These are phyloP conservation scores for Scleropages formosus DNA, from an alignment of 2,797 vertebrate species.

Conservation along the genomic window DNA sequence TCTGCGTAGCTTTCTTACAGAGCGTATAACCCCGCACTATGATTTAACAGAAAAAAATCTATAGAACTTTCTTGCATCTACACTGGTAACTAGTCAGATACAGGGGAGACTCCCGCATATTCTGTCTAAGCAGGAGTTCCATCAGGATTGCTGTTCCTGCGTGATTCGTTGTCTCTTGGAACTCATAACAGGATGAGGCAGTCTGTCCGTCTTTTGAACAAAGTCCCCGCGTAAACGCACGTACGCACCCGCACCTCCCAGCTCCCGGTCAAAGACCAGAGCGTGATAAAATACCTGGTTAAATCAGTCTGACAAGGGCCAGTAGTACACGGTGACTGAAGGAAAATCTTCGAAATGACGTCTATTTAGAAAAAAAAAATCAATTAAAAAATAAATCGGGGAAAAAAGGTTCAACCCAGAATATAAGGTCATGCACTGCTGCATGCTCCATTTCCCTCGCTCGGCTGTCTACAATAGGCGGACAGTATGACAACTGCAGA, in stretches of 20 bases:
- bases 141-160: background rate
- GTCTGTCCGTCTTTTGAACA: too few species aligned
- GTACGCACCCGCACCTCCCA: too few species aligned
- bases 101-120: background rate
- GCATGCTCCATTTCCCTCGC: background rate
- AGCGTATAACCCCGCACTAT: slow-evolving; percentile 1
- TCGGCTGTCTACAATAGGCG: too few species aligned
- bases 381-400: background rate
- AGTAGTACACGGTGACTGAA: too few species aligned
- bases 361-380: background rate
- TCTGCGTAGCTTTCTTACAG: background rate
- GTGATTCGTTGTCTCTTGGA: background rate
- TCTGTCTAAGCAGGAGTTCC: background rate
- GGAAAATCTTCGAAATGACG: too few species aligned
- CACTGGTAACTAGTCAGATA: background rate
- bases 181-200: too few species aligned
- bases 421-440: background rate
- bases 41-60: background rate
- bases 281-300: too few species aligned
- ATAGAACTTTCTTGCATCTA: background rate
- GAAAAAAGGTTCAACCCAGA: background rate
- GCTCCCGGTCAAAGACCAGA: too few species aligned
- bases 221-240: too few species aligned
- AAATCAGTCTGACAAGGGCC: too few species aligned
- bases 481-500: too few species aligned